Evolutionary conservation across 1,140 invertebrate species (phyloP).

Genomic region (Mylabris phalerata): DNA sequence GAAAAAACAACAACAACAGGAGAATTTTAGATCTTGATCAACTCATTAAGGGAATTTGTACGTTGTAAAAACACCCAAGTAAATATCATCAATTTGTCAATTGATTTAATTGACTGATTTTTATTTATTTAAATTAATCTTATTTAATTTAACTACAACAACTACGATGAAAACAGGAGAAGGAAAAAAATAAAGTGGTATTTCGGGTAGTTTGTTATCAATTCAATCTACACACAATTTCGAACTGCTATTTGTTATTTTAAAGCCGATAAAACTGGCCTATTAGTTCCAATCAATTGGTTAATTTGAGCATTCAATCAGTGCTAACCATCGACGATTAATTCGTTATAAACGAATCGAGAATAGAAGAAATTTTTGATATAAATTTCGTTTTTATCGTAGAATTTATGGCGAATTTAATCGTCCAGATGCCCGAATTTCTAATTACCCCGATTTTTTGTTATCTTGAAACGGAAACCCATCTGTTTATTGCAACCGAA

Average conservation of each 20-base stretch:
- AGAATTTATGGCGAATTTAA: no score
- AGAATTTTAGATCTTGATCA: background rate
- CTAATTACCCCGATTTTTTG: no score
- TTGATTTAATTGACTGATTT: conserved; percentile 26
- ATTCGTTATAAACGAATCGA: no score
- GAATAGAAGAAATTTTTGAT: no score
- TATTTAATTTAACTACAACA: no score
- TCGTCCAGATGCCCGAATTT: no score
- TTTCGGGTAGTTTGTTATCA: conserved; percentile 30
- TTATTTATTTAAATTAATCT: background rate
- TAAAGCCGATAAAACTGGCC: conserved; percentile 17
- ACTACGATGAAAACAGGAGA: conserved; percentile 1
- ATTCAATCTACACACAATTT: conserved; percentile 17
- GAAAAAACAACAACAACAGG: background rate
- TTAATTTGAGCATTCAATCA: conserved; percentile 27
- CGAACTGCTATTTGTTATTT: conserved; percentile 26
- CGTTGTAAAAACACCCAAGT: conserved; percentile 5
- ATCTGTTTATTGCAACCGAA: no score
- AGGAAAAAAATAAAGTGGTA: conserved; percentile 25
- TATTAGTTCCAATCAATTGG: conserved; percentile 30
- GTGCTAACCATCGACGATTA: background rate
- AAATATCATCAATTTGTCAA: conserved; percentile 25
- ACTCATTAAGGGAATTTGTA: conserved; percentile 16
- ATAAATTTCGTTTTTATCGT: no score
- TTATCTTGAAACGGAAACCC: no score